A percentile compares a stretch with the other conserved stretches of the same genome.
Conservation (phyloP, 2,113 vertebrate species). For the Callopanchax toddi region DNA sequence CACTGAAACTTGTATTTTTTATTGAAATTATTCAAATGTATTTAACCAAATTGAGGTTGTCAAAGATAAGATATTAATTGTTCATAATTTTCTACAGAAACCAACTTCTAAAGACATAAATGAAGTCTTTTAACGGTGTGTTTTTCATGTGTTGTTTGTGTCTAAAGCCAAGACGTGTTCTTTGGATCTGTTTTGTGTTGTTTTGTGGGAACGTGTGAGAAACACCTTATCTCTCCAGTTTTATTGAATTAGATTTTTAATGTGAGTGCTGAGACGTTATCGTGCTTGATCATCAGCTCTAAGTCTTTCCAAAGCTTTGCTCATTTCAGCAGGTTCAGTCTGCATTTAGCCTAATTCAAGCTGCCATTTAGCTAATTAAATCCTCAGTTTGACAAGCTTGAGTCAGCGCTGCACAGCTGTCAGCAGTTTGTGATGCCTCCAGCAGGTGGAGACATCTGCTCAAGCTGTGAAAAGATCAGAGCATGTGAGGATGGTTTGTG, state of each 20-base stretch:
- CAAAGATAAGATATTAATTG: no score
- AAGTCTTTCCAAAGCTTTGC: conserved; percentile 39
- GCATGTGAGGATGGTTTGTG: conserved; percentile 11
- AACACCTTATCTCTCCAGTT: conserved; percentile 14
- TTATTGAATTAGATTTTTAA: conserved; percentile 47
- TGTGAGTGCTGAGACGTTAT: conserved; percentile 57
- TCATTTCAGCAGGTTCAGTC: conserved; percentile 53
- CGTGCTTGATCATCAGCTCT: conserved; percentile 43
- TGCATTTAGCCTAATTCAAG: conserved; percentile 55
- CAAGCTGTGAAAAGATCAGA: neutral
- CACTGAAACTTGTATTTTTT: no score
- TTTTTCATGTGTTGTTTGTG: neutral
- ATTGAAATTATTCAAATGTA: no score
- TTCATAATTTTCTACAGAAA: no score
- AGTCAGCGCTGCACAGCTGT: conserved; percentile 15
- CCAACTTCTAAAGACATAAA: no score
- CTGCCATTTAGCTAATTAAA: conserved; percentile 67
- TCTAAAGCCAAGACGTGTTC: neutral
- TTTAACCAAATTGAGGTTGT: no score
- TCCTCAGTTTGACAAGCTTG: conserved; percentile 22
- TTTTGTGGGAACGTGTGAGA: neutral
- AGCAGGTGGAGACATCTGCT: conserved; percentile 63
- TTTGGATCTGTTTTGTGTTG: conserved; percentile 6
- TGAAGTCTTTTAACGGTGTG: no score
- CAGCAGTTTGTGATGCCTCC: conserved; percentile 20